Conservation (phyloP, 2,797 vertebrate species). For the Coreius guichenoti region DNA sequence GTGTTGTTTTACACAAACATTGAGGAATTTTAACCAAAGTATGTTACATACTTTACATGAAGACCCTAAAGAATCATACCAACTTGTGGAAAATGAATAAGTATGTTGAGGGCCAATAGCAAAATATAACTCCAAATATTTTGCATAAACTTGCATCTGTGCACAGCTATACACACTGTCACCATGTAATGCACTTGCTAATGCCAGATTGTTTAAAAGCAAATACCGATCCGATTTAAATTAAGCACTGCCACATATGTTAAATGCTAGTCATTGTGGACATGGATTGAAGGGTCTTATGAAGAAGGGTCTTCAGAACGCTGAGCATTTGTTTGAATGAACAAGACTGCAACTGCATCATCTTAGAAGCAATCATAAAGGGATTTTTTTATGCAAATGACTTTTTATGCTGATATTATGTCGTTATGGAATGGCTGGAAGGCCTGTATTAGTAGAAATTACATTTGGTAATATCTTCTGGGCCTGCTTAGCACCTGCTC, state of each 20-base stretch:
- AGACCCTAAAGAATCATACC: too few species aligned
- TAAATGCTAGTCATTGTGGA: constrained; percentile 4
- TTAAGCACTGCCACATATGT: not conserved
- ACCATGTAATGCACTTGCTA: too few species aligned
- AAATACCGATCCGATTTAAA: too few species aligned
- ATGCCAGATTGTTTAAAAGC: too few species aligned
- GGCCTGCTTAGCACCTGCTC: constrained; percentile 14
- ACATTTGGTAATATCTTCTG: constrained; percentile 30
- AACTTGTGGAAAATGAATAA: too few species aligned
- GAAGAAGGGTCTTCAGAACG: not conserved
- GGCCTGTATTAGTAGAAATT: constrained; percentile 5
- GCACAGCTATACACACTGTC: too few species aligned
- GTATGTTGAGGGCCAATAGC: too few species aligned
- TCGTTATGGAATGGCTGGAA: not conserved
- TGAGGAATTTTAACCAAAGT: too few species aligned
- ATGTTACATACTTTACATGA: too few species aligned
- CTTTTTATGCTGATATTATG: constrained; percentile 21
- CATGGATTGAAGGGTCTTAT: not conserved
- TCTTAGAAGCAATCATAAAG: constrained; percentile 26
- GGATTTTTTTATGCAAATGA: not conserved
- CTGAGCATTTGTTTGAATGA: constrained; percentile 1
- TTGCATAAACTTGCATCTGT: too few species aligned
- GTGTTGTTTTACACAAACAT: too few species aligned
- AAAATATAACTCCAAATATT: too few species aligned
- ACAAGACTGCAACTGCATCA: constrained; percentile 13